These are phyloP conservation scores for Sciurus vulgaris DNA, from an alignment of 2,797 vertebrate species.

Conservation along the genomic window DNA sequence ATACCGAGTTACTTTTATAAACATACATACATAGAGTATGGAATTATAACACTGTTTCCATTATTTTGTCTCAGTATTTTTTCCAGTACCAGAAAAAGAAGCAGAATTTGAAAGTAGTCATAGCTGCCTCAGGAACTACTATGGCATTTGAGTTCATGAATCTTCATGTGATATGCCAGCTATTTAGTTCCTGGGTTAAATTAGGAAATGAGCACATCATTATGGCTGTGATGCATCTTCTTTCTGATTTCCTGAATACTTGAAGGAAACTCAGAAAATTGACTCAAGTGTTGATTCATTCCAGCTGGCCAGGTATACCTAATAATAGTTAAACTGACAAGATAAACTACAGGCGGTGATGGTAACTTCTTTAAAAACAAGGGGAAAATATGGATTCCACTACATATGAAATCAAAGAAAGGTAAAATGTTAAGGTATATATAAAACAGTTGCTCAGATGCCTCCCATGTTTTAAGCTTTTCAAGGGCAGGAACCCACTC, in stretches of 20 bases:
- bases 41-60: neutral
- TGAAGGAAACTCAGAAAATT: conserved; percentile 48
- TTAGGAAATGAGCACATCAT: conserved; percentile 32
- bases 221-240: neutral
- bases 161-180: conserved; percentile 24
- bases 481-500: neutral
- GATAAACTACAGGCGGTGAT: neutral
- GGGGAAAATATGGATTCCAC: neutral
- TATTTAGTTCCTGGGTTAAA: conserved; percentile 48
- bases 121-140: conserved; percentile 30
- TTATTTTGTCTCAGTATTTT: conserved; percentile 18
- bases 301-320: neutral
- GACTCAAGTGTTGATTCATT: neutral
- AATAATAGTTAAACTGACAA: neutral
- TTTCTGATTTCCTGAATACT: conserved; percentile 54
- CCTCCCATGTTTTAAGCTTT: neutral
- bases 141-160: conserved; percentile 42
- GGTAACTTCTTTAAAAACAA: conserved; percentile 46
- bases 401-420: neutral
- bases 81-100: conserved; percentile 37
- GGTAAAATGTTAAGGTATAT: neutral
- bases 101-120: conserved; percentile 50
- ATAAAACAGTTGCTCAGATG: neutral
- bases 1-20: neutral
- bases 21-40: neutral